These are phyloP conservation scores for Adrianichthys oophorus DNA, from an alignment of 2,797 vertebrate species.

Conservation along the genomic window DNA sequence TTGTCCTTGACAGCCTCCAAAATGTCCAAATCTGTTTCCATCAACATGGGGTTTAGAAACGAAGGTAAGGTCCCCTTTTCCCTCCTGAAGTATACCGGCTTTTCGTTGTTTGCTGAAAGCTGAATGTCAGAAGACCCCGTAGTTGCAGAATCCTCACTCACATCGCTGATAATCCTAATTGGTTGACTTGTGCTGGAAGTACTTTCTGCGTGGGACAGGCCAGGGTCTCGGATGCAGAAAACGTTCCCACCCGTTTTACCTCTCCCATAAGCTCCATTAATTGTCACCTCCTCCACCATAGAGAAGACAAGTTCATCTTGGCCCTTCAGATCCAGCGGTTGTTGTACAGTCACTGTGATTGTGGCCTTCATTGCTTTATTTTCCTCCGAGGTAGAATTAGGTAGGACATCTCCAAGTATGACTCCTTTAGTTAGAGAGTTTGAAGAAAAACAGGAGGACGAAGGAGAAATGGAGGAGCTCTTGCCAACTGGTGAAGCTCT, in stretches of 20 bases:
- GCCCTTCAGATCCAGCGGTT: conserved; percentile 91
- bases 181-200: conserved; percentile 79
- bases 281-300: conserved; percentile 93
- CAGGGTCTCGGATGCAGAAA: conserved; percentile 87
- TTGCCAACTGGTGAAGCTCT: conserved; percentile 91
- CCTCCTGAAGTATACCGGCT: conserved; percentile 72
- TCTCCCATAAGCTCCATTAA: conserved; percentile 84
- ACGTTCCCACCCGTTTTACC: conserved; percentile 86
- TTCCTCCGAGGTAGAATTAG: conserved; percentile 61
- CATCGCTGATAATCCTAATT: conserved; percentile 93
- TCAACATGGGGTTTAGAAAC: conserved; percentile 89
- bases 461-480: conserved; percentile 86
- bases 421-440: conserved; percentile 72
- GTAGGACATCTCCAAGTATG: conserved; percentile 46
- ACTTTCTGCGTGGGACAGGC: conserved; percentile 78
- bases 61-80: conserved; percentile 75
- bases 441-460: conserved; percentile 56
- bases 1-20: conserved; percentile 75
- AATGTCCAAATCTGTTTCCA: conserved; percentile 80
- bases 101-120: conserved; percentile 69
- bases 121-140: conserved; percentile 34
- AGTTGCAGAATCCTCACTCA: conserved; percentile 85
- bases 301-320: conserved; percentile 97
- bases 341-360: conserved; percentile 93
- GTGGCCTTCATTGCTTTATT: conserved; percentile 87